phyloP scores from a whole-genome alignment of 2,797 vertebrate genomes.

The Cynodonichthys magdalenae region DNA sequence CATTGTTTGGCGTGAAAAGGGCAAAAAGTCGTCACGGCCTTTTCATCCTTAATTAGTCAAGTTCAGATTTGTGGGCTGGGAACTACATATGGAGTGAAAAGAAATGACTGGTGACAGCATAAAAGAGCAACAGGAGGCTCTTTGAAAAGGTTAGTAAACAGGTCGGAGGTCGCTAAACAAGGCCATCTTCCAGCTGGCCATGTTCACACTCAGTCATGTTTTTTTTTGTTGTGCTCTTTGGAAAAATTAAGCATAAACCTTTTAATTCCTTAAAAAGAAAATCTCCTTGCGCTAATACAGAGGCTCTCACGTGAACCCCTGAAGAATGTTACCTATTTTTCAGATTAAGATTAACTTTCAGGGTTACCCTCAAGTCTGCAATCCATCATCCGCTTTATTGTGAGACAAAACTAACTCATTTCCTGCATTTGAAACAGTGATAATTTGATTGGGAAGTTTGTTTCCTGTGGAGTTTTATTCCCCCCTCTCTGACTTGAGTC shows the following conservation, averaged over 20 bases:
- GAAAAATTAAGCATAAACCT: not conserved
- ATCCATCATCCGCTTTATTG: constrained; percentile 15
- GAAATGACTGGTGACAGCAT: constrained; percentile 37
- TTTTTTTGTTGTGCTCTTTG: not conserved
- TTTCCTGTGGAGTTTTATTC: constrained; percentile 61
- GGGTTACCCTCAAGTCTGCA: constrained; percentile 7
- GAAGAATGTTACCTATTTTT: not conserved
- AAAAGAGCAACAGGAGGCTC: constrained; percentile 56
- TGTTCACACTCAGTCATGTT: constrained; percentile 34
- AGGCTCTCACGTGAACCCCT: no score
- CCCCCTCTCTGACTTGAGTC: constrained; percentile 58
- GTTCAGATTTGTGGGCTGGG: constrained; percentile 71
- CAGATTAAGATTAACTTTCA: not conserved
- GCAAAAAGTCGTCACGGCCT: constrained; percentile 52
- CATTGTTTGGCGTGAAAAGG: constrained; percentile 65
- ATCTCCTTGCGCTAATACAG: no score
- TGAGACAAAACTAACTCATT: constrained; percentile 15
- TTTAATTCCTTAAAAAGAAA: not conserved
- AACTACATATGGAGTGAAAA: constrained; percentile 63
- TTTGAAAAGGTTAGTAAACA: constrained; percentile 53
- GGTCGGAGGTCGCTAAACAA: constrained; percentile 62
- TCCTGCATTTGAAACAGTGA: constrained; percentile 23
- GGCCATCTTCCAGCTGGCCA: constrained; percentile 41
- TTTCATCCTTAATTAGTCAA: constrained; percentile 77
- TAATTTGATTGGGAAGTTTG: constrained; percentile 49